phyloP scores from a whole-genome alignment of 2,888 invertebrate genomes.

The Tricholauxania praeusta region DNA sequence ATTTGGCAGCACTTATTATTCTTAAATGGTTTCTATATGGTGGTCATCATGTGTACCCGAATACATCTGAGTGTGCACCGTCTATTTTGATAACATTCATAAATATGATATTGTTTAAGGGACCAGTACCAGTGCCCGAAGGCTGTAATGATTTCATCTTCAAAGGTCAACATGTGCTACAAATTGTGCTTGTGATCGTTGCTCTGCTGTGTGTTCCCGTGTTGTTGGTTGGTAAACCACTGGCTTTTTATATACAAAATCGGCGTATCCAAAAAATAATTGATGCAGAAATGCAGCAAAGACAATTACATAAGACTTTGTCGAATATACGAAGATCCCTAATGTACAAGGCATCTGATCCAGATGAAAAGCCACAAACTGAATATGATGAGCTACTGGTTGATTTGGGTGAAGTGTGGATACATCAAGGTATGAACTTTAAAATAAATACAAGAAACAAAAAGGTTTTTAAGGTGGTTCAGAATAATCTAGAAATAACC shows the following conservation, averaged over 20 bases:
- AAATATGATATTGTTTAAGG: slow-evolving; percentile 80
- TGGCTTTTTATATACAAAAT: slow-evolving; percentile 73
- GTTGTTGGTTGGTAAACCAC: slow-evolving; percentile 92
- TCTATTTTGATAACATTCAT: slow-evolving; percentile 82
- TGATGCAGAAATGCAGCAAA: slow-evolving; percentile 36
- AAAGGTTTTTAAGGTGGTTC: too few species aligned
- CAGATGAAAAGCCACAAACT: slow-evolving; percentile 52
- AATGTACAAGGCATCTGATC: slow-evolving; percentile 54
- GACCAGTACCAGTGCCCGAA: slow-evolving; percentile 50
- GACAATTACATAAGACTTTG: slow-evolving; percentile 43
- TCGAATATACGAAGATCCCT: slow-evolving; percentile 49
- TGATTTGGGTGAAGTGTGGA: slow-evolving; percentile 58
- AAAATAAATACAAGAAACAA: too few species aligned
- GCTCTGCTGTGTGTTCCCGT: slow-evolving; percentile 89
- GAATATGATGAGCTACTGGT: slow-evolving; percentile 44
- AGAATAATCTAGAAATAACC: too few species aligned
- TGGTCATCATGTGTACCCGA: slow-evolving; percentile 64
- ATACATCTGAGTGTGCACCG: slow-evolving; percentile 74
- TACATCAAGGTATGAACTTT: slow-evolving; percentile 53
- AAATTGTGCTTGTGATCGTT: slow-evolving; percentile 80
- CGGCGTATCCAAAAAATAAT: slow-evolving; percentile 65
- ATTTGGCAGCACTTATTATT: slow-evolving; percentile 90
- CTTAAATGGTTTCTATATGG: slow-evolving; percentile 87
- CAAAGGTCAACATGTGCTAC: slow-evolving; percentile 76
- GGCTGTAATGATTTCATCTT: slow-evolving; percentile 75